phyloP scores from a whole-genome alignment of 2,113 vertebrate species.

The Ahaetulla prasina region DNA sequence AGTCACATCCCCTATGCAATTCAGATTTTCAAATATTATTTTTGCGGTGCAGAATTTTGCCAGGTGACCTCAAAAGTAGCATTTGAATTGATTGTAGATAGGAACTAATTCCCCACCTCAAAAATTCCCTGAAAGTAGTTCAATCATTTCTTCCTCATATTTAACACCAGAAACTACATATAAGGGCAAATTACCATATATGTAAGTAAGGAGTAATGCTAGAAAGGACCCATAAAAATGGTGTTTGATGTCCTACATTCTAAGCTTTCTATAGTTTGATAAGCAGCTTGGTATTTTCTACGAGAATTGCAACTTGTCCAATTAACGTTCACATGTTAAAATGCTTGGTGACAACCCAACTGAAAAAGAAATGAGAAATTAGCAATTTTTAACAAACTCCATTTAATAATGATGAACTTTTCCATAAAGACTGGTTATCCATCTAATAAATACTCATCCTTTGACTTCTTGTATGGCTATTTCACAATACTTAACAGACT shows the following conservation, averaged over 20 bases:
- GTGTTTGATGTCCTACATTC: background rate
- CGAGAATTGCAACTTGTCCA: background rate
- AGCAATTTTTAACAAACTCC: background rate
- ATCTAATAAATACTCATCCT: background rate
- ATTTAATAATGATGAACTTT: background rate
- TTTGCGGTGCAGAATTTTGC: background rate
- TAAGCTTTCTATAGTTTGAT: background rate
- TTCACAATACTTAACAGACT: background rate
- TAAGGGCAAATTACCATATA: background rate
- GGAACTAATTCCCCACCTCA: too few relatives aligned
- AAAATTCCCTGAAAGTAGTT: background rate
- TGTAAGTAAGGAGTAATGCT: background rate
- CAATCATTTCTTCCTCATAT: background rate
- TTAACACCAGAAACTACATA: background rate
- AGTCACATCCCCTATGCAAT: background rate
- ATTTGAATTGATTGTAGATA: background rate
- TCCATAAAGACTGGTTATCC: background rate
- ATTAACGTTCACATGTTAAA: background rate
- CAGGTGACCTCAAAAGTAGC: background rate
- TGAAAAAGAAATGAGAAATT: background rate
- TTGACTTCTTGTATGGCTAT: background rate
- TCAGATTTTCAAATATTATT: background rate
- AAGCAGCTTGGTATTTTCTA: background rate
- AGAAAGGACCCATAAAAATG: background rate
- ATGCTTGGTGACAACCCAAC: background rate